A percentile compares a stretch with the other conserved stretches of the same genome.
Conservation (phyloP, 2,113 vertebrate genomes). For the Chunga burmeisteri region DNA sequence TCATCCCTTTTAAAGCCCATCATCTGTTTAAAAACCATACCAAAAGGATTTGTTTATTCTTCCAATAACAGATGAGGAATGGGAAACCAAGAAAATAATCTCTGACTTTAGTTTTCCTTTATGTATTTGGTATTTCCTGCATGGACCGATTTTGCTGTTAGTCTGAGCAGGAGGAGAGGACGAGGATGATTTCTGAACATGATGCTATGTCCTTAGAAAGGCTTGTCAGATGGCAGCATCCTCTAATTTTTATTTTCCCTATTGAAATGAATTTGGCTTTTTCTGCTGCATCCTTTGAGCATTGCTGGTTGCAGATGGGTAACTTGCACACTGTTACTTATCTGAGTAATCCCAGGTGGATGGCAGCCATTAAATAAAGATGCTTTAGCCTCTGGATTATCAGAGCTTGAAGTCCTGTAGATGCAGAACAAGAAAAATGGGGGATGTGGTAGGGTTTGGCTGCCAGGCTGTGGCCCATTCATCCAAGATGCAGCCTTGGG, state of each 20-base stretch:
- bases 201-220: neutral
- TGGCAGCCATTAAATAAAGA: neutral
- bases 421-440: neutral
- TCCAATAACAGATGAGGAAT: neutral
- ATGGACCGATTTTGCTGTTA: neutral
- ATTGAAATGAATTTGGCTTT: neutral
- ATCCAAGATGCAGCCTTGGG: neutral
- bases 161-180: neutral
- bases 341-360: neutral
- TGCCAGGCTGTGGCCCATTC: neutral
- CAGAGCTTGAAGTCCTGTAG: neutral
- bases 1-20: neutral
- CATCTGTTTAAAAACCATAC: slow-evolving; percentile 28
- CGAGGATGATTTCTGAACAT: neutral
- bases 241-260: neutral
- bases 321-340: neutral
- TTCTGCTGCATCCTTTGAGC: neutral
- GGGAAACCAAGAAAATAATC: neutral
- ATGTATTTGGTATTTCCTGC: neutral
- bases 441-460: neutral
- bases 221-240: neutral
- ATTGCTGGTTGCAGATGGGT: neutral
- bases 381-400: neutral
- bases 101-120: slow-evolving; percentile 1
- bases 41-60: neutral